phyloP scores from a whole-genome alignment of 2,113 vertebrate species.

The Anhinga anhinga region DNA sequence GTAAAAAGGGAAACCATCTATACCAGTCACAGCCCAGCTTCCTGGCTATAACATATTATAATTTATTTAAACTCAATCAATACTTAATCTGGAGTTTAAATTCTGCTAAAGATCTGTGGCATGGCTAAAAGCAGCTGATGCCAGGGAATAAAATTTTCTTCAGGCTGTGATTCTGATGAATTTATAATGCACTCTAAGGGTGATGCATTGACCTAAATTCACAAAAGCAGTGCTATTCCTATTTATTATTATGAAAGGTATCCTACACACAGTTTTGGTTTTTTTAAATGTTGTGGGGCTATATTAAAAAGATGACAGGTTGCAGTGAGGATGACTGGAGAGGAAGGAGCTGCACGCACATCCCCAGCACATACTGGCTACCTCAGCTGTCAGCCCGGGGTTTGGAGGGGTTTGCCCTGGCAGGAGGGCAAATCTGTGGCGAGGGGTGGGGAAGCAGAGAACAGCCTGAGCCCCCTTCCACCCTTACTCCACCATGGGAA shows the following conservation, averaged over 20 bases:
- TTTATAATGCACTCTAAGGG: slow-evolving; percentile 68
- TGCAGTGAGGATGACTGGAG: background rate
- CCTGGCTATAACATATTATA: slow-evolving; percentile 39
- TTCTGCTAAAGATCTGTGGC: slow-evolving; percentile 64
- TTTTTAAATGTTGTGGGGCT: slow-evolving; percentile 20
- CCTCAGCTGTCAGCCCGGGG: background rate
- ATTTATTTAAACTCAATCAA: slow-evolving; percentile 69
- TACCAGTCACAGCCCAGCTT: slow-evolving; percentile 10
- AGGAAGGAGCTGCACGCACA: background rate
- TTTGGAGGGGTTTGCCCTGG: background rate
- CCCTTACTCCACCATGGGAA: background rate
- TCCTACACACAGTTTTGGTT: slow-evolving; percentile 25
- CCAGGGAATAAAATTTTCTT: slow-evolving; percentile 67
- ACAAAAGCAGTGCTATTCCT: slow-evolving; percentile 51
- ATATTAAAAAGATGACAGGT: background rate
- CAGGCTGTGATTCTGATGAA: slow-evolving; percentile 72
- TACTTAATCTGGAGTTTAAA: slow-evolving; percentile 69
- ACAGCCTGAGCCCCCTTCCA: background rate
- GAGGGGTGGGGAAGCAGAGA: background rate
- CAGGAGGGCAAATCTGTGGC: background rate
- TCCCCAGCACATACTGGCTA: background rate
- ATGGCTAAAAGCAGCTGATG: slow-evolving; percentile 50
- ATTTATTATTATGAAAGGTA: slow-evolving; percentile 65
- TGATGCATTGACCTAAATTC: slow-evolving; percentile 73
- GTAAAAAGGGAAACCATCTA: slow-evolving; percentile 1